Evolutionary conservation across 2,888 invertebrate genomes (phyloP), one percentile per base, ranked within the genome.

Genomic region (Chelonus formosanus): DNA sequence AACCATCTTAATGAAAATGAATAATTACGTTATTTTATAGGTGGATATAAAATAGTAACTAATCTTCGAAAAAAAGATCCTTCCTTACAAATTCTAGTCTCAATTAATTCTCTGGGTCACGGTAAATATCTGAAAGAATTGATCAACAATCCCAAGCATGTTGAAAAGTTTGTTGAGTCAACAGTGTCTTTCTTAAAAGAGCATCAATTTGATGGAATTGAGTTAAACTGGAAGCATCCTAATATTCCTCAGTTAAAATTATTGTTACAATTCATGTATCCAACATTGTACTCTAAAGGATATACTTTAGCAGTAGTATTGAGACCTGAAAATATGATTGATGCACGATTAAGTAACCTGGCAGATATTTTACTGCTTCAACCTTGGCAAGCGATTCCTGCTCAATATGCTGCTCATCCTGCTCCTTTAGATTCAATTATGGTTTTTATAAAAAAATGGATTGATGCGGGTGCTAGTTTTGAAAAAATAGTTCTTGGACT

Each of bases 121-220:
- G 93, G 93, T 0, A 91, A 92, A 78, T 85, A 86, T n/a, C 81
- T 80, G 60, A 86, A 87, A 73, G 90, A 90, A 59, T 86, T 92
- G 84, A 89, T 90, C 0, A 86, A 88, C 69, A 86, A 87, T 66
- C 85, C 88, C 48, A 82, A 89, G 40, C 65, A 63, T 4, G 74
- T 76, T 50, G 85, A 86, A 56, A 86, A 86, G 72, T 91, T 92
- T 76, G 88, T 90, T 10, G 85, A 87, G 45, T 90, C 92, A 48
- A 88, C 90, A 0, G 80, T 92, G 0, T 84, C 85, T 52, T 91
- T 92, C 75, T 79, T 93, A 57, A 86, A 88, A 65, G 86, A 89
- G 65, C 88, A 92, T 73, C 88, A 89, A 65, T 94, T 95, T 76
- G 94, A 95, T 79, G 95, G 95, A 0, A 84, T 94, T 7, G 94